Evolutionary conservation across 2,888 invertebrate species (phyloP).

Genomic region (Chrysolina oricalcia): DNA sequence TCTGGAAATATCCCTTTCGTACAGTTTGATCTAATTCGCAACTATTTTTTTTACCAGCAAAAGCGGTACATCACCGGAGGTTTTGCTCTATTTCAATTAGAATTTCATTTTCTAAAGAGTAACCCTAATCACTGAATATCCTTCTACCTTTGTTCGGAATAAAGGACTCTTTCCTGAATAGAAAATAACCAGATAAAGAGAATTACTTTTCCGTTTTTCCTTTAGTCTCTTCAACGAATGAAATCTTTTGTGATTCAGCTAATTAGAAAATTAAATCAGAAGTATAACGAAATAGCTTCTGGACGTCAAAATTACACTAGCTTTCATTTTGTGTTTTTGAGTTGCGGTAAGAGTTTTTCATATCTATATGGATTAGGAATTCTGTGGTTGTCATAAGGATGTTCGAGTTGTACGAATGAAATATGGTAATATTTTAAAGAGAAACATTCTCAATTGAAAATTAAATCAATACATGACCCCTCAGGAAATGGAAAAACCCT

Average conservation of each 20-base stretch:
- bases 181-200: slow-evolving; percentile 44
- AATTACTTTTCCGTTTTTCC: slow-evolving; percentile 39
- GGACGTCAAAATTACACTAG: neutral
- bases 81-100: neutral
- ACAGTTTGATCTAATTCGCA: too few relatives aligned
- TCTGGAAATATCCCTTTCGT: too few relatives aligned
- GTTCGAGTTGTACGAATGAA: too few relatives aligned
- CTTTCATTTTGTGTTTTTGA: too few relatives aligned
- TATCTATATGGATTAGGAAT: too few relatives aligned
- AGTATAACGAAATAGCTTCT: slow-evolving; percentile 4
- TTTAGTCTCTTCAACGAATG: slow-evolving; percentile 27
- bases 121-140: slow-evolving; percentile 21
- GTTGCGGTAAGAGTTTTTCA: too few relatives aligned
- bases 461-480: too few relatives aligned
- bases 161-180: slow-evolving; percentile 41
- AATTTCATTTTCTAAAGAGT: neutral
- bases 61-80: neutral
- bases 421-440: too few relatives aligned
- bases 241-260: slow-evolving; percentile 31
- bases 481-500: too few relatives aligned
- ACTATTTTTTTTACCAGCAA: neutral
- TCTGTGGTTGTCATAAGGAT: too few relatives aligned
- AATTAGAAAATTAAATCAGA: slow-evolving; percentile 33
- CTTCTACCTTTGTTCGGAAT: slow-evolving; percentile 41
- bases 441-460: too few relatives aligned